Conservation (phyloP, 2,113 vertebrate species). For the Gopherus evgoodei region DNA sequence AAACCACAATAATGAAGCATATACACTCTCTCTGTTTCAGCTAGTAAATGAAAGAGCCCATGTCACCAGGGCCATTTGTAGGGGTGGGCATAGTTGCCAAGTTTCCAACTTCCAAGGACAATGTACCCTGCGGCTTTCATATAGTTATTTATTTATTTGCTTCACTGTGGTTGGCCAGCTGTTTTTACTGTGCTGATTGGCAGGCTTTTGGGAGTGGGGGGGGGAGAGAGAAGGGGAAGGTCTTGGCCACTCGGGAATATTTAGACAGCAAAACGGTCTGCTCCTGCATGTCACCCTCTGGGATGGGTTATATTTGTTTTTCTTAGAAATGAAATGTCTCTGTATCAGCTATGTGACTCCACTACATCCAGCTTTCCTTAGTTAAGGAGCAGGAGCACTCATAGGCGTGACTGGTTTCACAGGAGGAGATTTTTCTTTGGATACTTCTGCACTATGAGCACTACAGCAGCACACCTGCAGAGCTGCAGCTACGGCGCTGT, state of each 20-base stretch:
- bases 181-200: background rate
- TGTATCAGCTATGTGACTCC: background rate
- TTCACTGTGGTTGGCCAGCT: background rate
- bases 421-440: background rate
- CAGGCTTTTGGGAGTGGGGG: background rate
- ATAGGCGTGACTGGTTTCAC: background rate
- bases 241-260: background rate
- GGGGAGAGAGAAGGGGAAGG: background rate
- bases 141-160: background rate
- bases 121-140: background rate
- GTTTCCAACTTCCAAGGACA: background rate
- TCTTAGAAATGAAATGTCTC: background rate
- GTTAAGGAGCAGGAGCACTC: accelerated
- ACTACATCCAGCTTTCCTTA: accelerated
- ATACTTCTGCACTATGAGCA: background rate
- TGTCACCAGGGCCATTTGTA: accelerated
- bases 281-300: background rate
- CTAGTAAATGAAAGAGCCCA: background rate
- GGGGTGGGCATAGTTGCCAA: background rate
- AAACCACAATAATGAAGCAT: background rate
- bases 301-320: background rate
- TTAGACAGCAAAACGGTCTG: background rate
- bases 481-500: background rate
- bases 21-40: background rate
- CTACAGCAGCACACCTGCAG: background rate